Evolutionary conservation across 2,113 vertebrate species (phyloP).

Genomic region (Ceratotherium simum): DNA sequence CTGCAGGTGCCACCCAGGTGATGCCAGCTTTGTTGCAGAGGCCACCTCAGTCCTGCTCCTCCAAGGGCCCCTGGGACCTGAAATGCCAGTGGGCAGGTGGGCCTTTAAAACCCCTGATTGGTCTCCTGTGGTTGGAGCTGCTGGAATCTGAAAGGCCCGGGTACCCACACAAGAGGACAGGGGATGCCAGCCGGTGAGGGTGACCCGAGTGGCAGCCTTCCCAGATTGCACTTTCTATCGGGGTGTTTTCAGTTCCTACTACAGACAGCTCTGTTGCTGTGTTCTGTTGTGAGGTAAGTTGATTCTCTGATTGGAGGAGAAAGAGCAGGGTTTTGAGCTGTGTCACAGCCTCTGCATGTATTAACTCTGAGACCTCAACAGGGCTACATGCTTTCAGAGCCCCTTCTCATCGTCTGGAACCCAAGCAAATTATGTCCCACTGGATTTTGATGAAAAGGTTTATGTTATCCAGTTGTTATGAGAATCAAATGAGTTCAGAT

Average conservation of each 20-base stretch:
- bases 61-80: background rate
- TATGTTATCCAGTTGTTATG: fast-evolving
- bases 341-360: fast-evolving
- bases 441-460: background rate
- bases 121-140: background rate
- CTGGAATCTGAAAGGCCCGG: background rate
- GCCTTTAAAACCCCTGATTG: too few species aligned
- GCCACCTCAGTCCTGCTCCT: background rate
- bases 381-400: fast-evolving
- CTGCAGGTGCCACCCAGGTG: background rate
- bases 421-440: fast-evolving
- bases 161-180: background rate
- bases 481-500: fast-evolving
- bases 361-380: fast-evolving
- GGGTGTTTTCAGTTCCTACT: background rate
- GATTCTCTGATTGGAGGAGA: background rate
- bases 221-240: too few species aligned
- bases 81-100: background rate
- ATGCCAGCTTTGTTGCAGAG: background rate
- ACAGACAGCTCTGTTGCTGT: fast-evolving
- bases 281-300: fast-evolving
- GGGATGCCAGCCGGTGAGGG: background rate
- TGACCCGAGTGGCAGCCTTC: too few species aligned
- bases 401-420: fast-evolving
- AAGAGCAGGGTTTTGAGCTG: background rate